Conservation (phyloP, 2,888 invertebrate genomes). For the Megamerina dolium region DNA sequence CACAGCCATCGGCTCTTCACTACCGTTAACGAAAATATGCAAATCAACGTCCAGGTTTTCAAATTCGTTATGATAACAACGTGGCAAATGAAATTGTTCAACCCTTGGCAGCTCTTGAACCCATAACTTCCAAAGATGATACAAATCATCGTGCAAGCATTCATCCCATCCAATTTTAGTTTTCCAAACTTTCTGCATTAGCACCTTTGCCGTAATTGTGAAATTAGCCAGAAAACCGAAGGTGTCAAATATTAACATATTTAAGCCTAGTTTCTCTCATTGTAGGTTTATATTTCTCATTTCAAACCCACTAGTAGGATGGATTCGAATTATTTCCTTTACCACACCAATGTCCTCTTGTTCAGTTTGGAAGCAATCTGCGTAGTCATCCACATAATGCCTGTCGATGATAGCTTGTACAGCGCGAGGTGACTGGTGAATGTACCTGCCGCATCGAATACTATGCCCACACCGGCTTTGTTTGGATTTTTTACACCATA, state of each 20-base stretch:
- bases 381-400: constrained; percentile 16
- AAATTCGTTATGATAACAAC: not conserved
- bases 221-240: constrained; percentile 25
- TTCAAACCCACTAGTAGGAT: constrained; percentile 12
- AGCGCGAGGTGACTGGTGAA: constrained; percentile 5
- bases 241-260: constrained; percentile 31
- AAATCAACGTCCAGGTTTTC: not conserved
- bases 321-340: constrained; percentile 11
- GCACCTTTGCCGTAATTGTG: constrained; percentile 14
- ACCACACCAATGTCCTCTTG: constrained; percentile 9
- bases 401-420: constrained; percentile 8
- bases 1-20: not conserved
- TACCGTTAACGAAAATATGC: constrained; percentile 1
- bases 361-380: constrained; percentile 13
- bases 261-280: constrained; percentile 20
- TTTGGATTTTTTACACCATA: constrained; percentile 1
- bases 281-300: constrained; percentile 17
- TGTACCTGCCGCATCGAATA: constrained; percentile 10
- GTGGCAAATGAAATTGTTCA: not conserved
- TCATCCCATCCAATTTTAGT: constrained; percentile 15
- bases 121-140: not conserved
- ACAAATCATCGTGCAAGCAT: constrained; percentile 5
- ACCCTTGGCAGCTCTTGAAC: not conserved
- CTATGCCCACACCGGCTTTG: constrained; percentile 14
- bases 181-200: constrained; percentile 14